Evolutionary conservation across 2,113 vertebrate species (phyloP), one percentile per base, ranked within the genome.

Genomic region (Thamnophis sirtalis): DNA sequence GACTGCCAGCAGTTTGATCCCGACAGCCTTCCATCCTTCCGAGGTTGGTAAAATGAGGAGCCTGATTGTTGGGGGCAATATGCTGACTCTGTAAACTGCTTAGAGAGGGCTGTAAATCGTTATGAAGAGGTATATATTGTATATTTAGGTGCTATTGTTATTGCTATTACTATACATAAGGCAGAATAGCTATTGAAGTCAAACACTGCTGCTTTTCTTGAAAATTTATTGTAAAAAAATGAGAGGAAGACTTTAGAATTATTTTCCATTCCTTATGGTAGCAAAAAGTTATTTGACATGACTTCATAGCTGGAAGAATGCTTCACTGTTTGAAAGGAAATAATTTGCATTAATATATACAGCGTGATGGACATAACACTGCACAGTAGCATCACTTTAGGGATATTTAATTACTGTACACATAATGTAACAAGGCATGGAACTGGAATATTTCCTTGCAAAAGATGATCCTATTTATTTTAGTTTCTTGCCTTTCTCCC

Each of bases 211-310:
- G 90, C 91, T 84, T 68, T 88, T 92, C 90, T 84, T 84, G 84
- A 89, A n/a, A 91, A 91, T 87, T 92, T 49, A 9, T 51, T 92
- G 92, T 92, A 87, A 92, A 87, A 89, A 48, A 92, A 91, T 93
- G 89, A 91, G 92, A 94, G 33, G 84, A 88, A 94, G 89, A 91
- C 68, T 94, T 84, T 87, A 93, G 92, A 91, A 89, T 80, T 96
- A 50, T 94, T 96, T 95, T 94, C 0, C 68, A 80, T 0, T 49
- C 17, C 63, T 9, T 0, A 26, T 89, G 93, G 60, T 73, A 38
- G n/a, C 68, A 33, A 73, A 73, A 80, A 19, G n/a, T 80, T 38
- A 80, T 80, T 80, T 17, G n/a, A 19, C 68, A 38, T 80, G n/a
- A 19, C 6, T 19, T 38, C 5, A 80, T 80, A 38, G 15, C n/a